Evolutionary conservation across 2,888 invertebrate species (phyloP), one percentile per base, ranked within the genome.

Genomic region (Leptura quadrifasciata): DNA sequence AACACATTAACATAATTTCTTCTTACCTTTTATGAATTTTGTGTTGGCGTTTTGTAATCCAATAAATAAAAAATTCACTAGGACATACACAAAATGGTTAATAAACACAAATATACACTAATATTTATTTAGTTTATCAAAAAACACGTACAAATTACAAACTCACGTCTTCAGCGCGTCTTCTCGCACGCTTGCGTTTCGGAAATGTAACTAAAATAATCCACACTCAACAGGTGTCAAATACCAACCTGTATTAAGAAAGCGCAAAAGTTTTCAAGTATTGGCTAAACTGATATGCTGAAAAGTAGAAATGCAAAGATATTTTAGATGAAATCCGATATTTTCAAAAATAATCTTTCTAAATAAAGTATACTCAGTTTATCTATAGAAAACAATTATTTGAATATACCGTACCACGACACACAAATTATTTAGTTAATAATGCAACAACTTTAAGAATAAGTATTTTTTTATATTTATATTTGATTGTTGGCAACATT

Each of bases 111-210:
- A 27, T 55, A 47, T n/a, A 64, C 61, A 72, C 63, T 35, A 54
- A 39, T 61, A 57, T 35, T 10, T 63, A 24, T 64, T 68, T 74
- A 52, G 55, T 52, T 70, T 54, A 27, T 61, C 27, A 31, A 61
- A 20, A 55, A 63, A 68, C 74, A 74, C 74, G 74, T 74, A 74
- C 35, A 54, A 69, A 74, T 70, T 57, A 74, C 70, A 54, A 70
- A 70, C 27, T 17, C 21, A 70, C 39, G 63, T 60, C 63, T 70
- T 74, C 55, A 61, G 54, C 61, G 61, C 70, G 47, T 71, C 69
- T 63, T 69, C 63, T 63, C 12, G 15, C 69, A 74, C 74, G 67
- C 63, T 74, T 74, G 55, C 74, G 63, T 69, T 74, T 54, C 61
- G 27, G 54, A 72, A 31, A 35, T 60, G 8, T 70, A 74, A 64